Evolutionary conservation across 2,888 invertebrate species (phyloP).

Genomic region (Phania funesta): DNA sequence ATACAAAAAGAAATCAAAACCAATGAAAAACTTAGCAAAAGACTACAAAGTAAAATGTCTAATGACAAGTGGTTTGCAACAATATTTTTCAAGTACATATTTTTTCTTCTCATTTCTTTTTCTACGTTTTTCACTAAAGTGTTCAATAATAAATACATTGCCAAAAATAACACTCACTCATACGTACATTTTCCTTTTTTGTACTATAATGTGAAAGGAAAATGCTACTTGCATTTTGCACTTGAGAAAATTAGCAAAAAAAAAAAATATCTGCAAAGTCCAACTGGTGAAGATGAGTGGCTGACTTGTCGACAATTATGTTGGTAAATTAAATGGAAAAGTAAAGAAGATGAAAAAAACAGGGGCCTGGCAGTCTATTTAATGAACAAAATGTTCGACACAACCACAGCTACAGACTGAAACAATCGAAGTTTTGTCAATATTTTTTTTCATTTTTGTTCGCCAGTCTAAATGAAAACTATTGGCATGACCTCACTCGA

Average conservation of each 20-base stretch:
- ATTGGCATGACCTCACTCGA: slow-evolving; percentile 43
- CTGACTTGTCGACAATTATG: slow-evolving; percentile 37
- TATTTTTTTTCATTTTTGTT: not conserved
- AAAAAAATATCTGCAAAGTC: slow-evolving; percentile 7
- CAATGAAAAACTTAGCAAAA: slow-evolving; percentile 13
- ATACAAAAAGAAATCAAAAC: not conserved
- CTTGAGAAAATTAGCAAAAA: slow-evolving; percentile 31
- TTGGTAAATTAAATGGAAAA: slow-evolving; percentile 50
- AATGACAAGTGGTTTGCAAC: slow-evolving; percentile 68
- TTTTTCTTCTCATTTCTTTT: slow-evolving; percentile 6
- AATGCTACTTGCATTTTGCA: slow-evolving; percentile 30
- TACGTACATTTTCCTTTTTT: not conserved
- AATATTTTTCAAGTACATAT: slow-evolving; percentile 51
- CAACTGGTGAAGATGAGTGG: not conserved
- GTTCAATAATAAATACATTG: slow-evolving; percentile 40
- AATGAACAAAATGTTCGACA: slow-evolving; percentile 12
- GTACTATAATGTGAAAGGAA: not conserved
- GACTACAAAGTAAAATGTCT: slow-evolving; percentile 65
- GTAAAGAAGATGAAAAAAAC: not conserved
- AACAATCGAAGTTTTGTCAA: slow-evolving; percentile 5
- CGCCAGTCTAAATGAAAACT: slow-evolving; percentile 17
- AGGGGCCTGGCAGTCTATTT: slow-evolving; percentile 35
- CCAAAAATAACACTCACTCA: slow-evolving; percentile 50
- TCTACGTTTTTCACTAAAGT: slow-evolving; percentile 24
- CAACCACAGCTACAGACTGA: not conserved